phyloP scores from a whole-genome alignment of 2,888 invertebrate genomes.

The Spilosoma lubricipeda region DNA sequence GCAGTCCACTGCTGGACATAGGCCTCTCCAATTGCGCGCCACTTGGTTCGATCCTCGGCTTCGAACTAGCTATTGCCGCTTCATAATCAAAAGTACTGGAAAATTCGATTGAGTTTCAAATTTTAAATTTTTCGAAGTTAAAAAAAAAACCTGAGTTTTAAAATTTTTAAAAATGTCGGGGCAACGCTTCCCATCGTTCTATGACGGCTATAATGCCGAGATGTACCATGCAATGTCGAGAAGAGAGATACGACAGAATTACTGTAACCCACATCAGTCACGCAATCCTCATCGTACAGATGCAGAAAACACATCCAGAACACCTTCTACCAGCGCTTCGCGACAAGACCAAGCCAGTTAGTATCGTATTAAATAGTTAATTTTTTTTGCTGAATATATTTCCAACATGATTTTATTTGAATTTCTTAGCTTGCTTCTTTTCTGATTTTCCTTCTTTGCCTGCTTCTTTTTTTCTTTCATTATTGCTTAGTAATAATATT shows the following conservation, averaged over 20 bases:
- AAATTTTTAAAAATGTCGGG: too few relatives aligned
- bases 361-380: not conserved
- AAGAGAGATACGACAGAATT: not conserved
- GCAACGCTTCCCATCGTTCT: too few relatives aligned
- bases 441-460: not conserved
- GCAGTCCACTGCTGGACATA: too few relatives aligned
- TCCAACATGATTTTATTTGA: too few relatives aligned
- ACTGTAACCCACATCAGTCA: not conserved
- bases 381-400: not conserved
- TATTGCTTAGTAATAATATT: too few relatives aligned
- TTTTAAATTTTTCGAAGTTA: too few relatives aligned
- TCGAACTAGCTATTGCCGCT: not conserved
- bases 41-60: too few relatives aligned
- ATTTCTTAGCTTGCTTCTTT: too few relatives aligned
- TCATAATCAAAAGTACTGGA: not conserved
- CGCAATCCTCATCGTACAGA: not conserved
- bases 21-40: too few relatives aligned
- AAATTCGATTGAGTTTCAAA: not conserved
- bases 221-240: too few relatives aligned
- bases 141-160: too few relatives aligned
- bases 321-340: not conserved
- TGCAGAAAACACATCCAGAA: not conserved
- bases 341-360: not conserved
- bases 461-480: not conserved
- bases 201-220: too few relatives aligned